Evolutionary conservation across 37 sponge, comb jelly and placozoan genomes (phyloP).

Genomic region (Mnemiopsis leidyi): DNA sequence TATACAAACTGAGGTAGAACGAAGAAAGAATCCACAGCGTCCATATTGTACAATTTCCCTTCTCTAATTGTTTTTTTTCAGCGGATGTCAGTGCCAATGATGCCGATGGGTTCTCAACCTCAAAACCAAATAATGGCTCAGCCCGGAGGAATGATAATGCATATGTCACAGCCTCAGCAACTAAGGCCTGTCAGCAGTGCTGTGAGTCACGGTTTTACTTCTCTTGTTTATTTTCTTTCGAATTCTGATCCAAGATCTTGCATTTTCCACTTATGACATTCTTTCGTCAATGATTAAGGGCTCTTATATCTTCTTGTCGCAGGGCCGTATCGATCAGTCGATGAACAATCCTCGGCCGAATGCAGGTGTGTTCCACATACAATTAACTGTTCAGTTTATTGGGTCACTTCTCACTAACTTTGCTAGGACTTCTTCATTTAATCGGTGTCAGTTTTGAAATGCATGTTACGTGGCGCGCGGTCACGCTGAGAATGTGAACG

Average conservation of each 20-base stretch:
- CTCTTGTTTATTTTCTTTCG: no score
- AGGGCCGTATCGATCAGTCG: not conserved
- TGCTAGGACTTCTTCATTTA: not conserved
- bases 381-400: not conserved
- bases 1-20: no score
- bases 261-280: not conserved
- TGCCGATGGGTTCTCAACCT: slow-evolving; percentile 7
- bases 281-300: not conserved
- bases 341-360: not conserved
- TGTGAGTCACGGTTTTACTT: not conserved
- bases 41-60: no score
- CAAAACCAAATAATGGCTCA: not conserved
- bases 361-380: not conserved
- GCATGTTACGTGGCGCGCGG: not conserved
- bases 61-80: no score
- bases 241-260: not conserved
- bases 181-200: not conserved
- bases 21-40: no score
- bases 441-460: not conserved
- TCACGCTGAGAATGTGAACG: not conserved
- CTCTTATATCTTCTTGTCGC: no score
- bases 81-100: slow-evolving; percentile 14
- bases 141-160: slow-evolving; percentile 19
- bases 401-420: not conserved
- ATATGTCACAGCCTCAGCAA: slow-evolving; percentile 1